A percentile compares a stretch with the other conserved stretches of the same genome.
Conservation (phyloP, 2,888 invertebrate genomes). For the Sisyra terminalis region DNA sequence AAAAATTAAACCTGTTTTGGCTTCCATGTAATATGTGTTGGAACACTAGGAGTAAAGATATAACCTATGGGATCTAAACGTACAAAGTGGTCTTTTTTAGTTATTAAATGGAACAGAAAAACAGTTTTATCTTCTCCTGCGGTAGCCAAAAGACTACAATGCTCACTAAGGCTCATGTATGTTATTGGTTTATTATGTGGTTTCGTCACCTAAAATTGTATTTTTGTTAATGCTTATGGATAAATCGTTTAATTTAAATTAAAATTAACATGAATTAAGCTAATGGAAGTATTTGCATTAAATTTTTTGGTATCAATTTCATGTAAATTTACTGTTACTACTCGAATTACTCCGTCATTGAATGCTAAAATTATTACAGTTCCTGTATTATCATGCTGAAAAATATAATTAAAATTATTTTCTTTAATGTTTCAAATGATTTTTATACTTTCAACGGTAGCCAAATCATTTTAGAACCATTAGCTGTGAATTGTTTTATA, state of each 20-base stretch:
- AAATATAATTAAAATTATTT: constrained; percentile 6
- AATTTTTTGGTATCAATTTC: constrained; percentile 8
- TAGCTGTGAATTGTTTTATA: constrained; percentile 33
- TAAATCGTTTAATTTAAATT: neutral
- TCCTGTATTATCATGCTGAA: constrained; percentile 43
- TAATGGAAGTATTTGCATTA: constrained; percentile 14
- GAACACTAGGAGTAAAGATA: constrained; percentile 40
- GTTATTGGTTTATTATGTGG: constrained; percentile 49
- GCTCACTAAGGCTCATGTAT: constrained; percentile 39
- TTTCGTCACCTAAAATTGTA: constrained; percentile 34
- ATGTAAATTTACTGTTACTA: constrained; percentile 20
- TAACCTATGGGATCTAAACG: constrained; percentile 48
- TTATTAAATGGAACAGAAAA: constrained; percentile 41
- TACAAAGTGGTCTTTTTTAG: constrained; percentile 22
- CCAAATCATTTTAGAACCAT: constrained; percentile 48
- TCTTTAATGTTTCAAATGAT: constrained; percentile 2
- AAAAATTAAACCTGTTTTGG: constrained; percentile 28
- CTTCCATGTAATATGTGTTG: constrained; percentile 53
- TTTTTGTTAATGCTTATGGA: neutral
- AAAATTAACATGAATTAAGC: constrained; percentile 18
- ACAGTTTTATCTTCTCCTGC: constrained; percentile 50
- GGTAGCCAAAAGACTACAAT: constrained; percentile 41
- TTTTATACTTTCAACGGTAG: constrained; percentile 41
- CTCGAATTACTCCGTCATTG: constrained; percentile 51
- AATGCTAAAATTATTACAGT: constrained; percentile 51